Evolutionary conservation across 2,113 vertebrate genomes (phyloP).

Genomic region (Copsychus sechellarum): DNA sequence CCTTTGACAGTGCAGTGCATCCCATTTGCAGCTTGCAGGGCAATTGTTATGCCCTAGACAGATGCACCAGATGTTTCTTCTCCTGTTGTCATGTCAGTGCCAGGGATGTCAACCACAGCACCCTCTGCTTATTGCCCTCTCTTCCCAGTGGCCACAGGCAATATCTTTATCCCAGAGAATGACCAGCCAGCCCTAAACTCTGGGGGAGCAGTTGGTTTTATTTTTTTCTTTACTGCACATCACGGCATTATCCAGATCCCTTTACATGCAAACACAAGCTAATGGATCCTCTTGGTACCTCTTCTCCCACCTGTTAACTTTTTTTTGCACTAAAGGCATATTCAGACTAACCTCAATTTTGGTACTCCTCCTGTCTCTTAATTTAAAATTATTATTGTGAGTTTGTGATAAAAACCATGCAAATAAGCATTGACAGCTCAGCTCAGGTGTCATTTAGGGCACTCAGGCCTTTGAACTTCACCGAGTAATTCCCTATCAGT

Average conservation of each 20-base stretch:
- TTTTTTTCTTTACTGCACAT: neutral
- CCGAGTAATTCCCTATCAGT: neutral
- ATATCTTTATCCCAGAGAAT: no score
- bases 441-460: neutral
- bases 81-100: rapidly evolving
- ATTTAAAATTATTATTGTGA: neutral
- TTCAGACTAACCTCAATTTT: neutral
- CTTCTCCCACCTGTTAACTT: neutral
- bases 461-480: neutral
- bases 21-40: neutral
- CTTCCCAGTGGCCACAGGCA: neutral
- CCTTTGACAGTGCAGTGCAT: rapidly evolving
- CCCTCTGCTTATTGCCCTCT: neutral
- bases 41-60: rapidly evolving
- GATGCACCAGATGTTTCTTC: neutral
- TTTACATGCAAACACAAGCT: neutral
- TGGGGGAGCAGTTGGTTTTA: neutral
- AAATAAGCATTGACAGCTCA: neutral
- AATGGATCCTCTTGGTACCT: neutral
- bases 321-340: neutral
- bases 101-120: neutral
- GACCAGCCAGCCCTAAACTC: neutral
- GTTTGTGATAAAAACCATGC: neutral
- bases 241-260: neutral
- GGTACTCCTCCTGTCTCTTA: neutral